phyloP scores from a whole-genome alignment of 2,113 vertebrate genomes.

The Phodopus roborovskii region DNA sequence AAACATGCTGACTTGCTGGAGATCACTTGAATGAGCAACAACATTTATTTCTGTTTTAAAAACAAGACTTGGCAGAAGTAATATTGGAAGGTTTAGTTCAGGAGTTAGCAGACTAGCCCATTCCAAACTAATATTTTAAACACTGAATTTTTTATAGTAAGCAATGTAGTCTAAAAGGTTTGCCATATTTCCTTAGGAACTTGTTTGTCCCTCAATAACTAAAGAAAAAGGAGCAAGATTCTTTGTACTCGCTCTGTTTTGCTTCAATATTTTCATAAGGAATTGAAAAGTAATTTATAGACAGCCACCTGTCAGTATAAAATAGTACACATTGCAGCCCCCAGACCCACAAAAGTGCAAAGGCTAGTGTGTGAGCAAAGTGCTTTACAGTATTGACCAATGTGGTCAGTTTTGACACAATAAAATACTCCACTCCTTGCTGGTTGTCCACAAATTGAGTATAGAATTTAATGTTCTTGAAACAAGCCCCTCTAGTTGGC shows the following conservation, averaged over 20 bases:
- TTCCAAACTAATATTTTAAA: neutral
- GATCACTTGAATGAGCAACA: neutral
- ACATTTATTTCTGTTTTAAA: constrained; percentile 25
- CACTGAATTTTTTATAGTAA: neutral
- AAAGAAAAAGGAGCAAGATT: neutral
- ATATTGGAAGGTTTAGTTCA: neutral
- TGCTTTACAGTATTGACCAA: neutral
- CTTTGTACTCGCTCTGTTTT: neutral
- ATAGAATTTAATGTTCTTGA: neutral
- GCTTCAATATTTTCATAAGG: neutral
- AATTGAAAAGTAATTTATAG: neutral
- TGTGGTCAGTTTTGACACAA: neutral
- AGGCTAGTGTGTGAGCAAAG: neutral
- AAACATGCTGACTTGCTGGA: neutral
- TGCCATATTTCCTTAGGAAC: neutral
- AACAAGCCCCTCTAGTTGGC: neutral
- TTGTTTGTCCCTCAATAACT: neutral
- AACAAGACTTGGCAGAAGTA: neutral
- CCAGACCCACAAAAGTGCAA: neutral
- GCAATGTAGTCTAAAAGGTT: neutral
- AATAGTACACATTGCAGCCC: neutral
- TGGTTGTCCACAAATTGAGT: neutral
- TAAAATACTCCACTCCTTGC: neutral
- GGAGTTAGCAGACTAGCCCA: neutral
- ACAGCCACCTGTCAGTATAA: neutral